These are phyloP conservation scores for Halictus rubicundus DNA, from an alignment of 1,140 invertebrate genomes.

Conservation along the genomic window DNA sequence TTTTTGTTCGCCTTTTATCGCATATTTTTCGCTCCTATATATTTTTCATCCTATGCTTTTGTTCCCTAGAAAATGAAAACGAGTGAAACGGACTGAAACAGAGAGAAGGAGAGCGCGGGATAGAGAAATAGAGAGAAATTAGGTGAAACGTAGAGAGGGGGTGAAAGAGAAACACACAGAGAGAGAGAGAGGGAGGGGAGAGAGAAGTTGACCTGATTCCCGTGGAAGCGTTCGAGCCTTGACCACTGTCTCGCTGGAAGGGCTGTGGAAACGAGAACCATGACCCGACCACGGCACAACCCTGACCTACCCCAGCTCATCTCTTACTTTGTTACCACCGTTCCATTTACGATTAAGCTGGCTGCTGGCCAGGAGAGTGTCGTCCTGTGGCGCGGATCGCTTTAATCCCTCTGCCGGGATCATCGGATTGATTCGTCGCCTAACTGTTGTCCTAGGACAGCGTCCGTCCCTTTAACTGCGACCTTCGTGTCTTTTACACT, in stretches of 20 bases:
- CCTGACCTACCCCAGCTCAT: slow-evolving; percentile 31
- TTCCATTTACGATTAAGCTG: slow-evolving; percentile 26
- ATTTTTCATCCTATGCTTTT: too few species aligned
- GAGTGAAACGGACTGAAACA: too few species aligned
- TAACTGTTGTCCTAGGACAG: not conserved
- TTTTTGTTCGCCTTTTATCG: too few species aligned
- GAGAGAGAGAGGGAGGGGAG: too few species aligned
- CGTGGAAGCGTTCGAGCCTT: slow-evolving; percentile 13
- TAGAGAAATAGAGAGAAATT: too few species aligned
- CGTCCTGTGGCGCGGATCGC: too few species aligned
- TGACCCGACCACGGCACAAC: slow-evolving; percentile 33
- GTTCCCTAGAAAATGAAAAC: too few species aligned
- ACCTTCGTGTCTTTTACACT: too few species aligned
- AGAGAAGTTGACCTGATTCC: slow-evolving; percentile 17
- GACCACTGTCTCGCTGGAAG: slow-evolving; percentile 33
- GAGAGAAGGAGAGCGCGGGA: too few species aligned
- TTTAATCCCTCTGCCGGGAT: not conserved
- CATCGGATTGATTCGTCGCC: not conserved
- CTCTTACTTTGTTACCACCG: slow-evolving; percentile 14
- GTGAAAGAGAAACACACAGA: too few species aligned
- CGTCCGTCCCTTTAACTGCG: not conserved
- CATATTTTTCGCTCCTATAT: too few species aligned
- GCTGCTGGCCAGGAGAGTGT: slow-evolving; percentile 20
- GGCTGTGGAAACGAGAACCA: not conserved
- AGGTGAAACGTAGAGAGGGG: too few species aligned